A percentile compares a stretch with the other conserved stretches of the same genome.
Conservation (phyloP, 2,797 vertebrate genomes). For the Neosilurus mollespiculum region DNA sequence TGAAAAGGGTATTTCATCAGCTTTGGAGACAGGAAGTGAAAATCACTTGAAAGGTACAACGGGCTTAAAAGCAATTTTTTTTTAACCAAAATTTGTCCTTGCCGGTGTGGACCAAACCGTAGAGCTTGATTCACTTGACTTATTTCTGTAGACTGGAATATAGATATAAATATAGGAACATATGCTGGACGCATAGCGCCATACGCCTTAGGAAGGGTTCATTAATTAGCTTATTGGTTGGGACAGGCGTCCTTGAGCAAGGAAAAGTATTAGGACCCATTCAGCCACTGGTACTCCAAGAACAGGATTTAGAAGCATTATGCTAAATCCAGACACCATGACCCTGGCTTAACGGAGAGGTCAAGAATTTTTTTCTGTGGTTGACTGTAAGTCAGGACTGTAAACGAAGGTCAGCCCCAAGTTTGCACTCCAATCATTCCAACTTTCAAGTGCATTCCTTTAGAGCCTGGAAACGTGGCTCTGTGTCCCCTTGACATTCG, state of each 20-base stretch:
- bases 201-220: not conserved
- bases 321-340: not conserved
- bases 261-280: not conserved
- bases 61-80: not conserved
- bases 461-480: not conserved
- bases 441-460: not conserved
- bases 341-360: not conserved
- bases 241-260: not conserved
- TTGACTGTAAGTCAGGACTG: not conserved
- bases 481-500: not conserved
- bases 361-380: not conserved
- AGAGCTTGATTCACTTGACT: too few relatives aligned
- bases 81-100: not conserved
- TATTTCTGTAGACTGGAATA: too few relatives aligned
- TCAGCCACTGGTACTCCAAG: not conserved
- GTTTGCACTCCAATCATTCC: not conserved
- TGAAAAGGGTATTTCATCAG: not conserved
- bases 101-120: not conserved
- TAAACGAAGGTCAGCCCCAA: not conserved
- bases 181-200: too few relatives aligned
- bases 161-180: too few relatives aligned
- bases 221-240: not conserved
- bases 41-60: not conserved
- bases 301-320: not conserved
- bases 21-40: not conserved